phyloP scores from a whole-genome alignment of 2,797 vertebrate genomes.

The Cossypha niveicapilla region DNA sequence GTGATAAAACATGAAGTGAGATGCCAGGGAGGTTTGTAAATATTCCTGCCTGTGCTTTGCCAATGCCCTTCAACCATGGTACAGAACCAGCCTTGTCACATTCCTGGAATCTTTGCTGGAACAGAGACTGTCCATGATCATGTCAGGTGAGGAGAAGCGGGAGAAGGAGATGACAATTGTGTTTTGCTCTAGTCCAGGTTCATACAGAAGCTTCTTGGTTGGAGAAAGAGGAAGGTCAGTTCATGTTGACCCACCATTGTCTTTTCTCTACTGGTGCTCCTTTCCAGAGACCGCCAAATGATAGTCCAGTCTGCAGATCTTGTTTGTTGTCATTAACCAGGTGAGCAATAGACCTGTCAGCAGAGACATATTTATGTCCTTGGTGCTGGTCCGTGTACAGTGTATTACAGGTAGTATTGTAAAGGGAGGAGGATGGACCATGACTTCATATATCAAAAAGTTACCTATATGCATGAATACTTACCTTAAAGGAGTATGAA shows the following conservation, averaged over 20 bases:
- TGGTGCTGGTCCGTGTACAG: neutral
- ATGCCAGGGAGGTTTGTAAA: neutral
- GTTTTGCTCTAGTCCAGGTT: neutral
- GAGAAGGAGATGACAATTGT: neutral
- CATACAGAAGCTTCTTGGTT: neutral
- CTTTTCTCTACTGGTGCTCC: neutral
- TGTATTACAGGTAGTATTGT: neutral
- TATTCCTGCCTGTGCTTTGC: neutral
- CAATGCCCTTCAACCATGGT: neutral
- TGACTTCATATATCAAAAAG: neutral
- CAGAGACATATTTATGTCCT: neutral
- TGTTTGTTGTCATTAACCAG: neutral
- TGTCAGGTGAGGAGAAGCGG: neutral
- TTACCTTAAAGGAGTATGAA: neutral
- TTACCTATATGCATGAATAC: neutral
- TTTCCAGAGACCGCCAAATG: neutral
- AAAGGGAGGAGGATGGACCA: neutral
- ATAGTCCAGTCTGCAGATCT: neutral
- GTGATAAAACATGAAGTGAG: neutral
- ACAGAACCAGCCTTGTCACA: neutral
- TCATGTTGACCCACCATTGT: neutral
- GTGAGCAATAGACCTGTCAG: neutral
- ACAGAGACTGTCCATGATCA: neutral
- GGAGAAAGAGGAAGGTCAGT: neutral
- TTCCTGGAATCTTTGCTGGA: neutral